Conservation (phyloP, 2,888 invertebrate species). For the Listrodromus nycthemerus region DNA sequence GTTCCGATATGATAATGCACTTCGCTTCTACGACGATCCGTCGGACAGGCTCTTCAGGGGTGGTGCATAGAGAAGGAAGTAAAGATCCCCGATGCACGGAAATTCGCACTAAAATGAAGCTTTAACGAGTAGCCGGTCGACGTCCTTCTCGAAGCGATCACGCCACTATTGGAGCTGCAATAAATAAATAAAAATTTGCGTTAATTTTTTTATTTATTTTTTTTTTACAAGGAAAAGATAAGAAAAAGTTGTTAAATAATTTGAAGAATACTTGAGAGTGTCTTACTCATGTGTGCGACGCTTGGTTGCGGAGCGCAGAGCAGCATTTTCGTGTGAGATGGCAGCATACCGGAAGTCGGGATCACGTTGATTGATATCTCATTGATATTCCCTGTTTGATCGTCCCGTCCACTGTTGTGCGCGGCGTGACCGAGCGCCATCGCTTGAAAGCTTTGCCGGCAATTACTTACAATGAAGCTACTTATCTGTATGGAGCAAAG, state of each 20-base stretch:
- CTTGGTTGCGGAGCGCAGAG: slow-evolving; percentile 78
- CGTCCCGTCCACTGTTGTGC: slow-evolving; percentile 66
- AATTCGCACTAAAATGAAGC: slow-evolving; percentile 35
- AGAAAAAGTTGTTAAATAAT: not conserved
- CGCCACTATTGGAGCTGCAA: slow-evolving; percentile 73
- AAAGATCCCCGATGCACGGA: slow-evolving; percentile 27
- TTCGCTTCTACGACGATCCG: slow-evolving; percentile 49
- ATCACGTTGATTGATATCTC: slow-evolving; percentile 81
- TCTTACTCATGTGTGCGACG: slow-evolving; percentile 79
- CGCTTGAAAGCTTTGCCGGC: slow-evolving; percentile 76
- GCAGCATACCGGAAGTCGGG: slow-evolving; percentile 77
- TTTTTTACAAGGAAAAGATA: not conserved
- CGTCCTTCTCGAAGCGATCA: slow-evolving; percentile 55
- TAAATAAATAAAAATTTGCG: not conserved
- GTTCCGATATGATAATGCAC: slow-evolving; percentile 53
- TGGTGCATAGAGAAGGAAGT: slow-evolving; percentile 6
- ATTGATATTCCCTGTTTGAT: slow-evolving; percentile 71
- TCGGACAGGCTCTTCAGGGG: not conserved
- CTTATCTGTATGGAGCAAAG: slow-evolving; percentile 71
- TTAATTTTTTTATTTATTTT: not conserved
- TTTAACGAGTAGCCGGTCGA: slow-evolving; percentile 12
- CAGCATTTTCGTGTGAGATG: slow-evolving; percentile 79
- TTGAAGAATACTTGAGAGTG: not conserved
- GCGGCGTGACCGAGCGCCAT: slow-evolving; percentile 69
- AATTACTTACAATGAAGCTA: slow-evolving; percentile 77